Conservation (phyloP, 1,140 invertebrate species). For the Orussus abietinus region DNA sequence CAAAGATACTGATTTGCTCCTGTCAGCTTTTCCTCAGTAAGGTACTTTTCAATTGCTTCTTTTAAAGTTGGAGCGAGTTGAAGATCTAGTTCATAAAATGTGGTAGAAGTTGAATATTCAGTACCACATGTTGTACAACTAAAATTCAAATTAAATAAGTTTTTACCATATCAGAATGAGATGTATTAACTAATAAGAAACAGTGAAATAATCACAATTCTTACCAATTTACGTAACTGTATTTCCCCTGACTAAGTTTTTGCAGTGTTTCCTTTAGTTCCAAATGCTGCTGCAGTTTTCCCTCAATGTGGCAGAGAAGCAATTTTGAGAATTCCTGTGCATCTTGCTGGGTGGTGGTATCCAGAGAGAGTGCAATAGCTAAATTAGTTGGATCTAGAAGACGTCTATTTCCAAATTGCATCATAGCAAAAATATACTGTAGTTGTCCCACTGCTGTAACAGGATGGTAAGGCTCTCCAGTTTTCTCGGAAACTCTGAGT, state of each 20-base stretch:
- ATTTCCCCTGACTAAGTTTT: slow-evolving; percentile 62
- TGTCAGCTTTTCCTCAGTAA: slow-evolving; percentile 63
- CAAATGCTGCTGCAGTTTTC: slow-evolving; percentile 51
- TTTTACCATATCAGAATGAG: slow-evolving; percentile 26
- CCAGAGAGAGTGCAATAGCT: slow-evolving; percentile 61
- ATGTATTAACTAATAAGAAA: slow-evolving; percentile 6
- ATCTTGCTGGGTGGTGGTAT: slow-evolving; percentile 66
- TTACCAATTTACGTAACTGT: slow-evolving; percentile 64
- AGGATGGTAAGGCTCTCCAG: slow-evolving; percentile 40
- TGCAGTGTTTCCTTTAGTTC: slow-evolving; percentile 57
- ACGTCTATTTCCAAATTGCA: slow-evolving; percentile 60
- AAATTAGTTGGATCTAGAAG: slow-evolving; percentile 64
- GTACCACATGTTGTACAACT: slow-evolving; percentile 62
- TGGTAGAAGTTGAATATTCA: slow-evolving; percentile 58
- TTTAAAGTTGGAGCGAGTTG: slow-evolving; percentile 60
- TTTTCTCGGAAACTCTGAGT: slow-evolving; percentile 29
- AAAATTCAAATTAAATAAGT: slow-evolving; percentile 13
- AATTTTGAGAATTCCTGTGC: slow-evolving; percentile 74
- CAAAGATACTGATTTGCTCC: slow-evolving; percentile 69
- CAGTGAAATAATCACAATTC: too few relatives aligned
- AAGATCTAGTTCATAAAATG: slow-evolving; percentile 67
- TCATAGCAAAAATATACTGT: slow-evolving; percentile 65
- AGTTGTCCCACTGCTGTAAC: slow-evolving; percentile 58
- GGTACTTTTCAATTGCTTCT: slow-evolving; percentile 63
- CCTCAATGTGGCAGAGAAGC: slow-evolving; percentile 62